Percentiles rank a stretch among this genome's conserved stretches.
Evolutionary conservation across 2,113 vertebrate genomes (phyloP).

Genomic region (Serilophus lunatus): DNA sequence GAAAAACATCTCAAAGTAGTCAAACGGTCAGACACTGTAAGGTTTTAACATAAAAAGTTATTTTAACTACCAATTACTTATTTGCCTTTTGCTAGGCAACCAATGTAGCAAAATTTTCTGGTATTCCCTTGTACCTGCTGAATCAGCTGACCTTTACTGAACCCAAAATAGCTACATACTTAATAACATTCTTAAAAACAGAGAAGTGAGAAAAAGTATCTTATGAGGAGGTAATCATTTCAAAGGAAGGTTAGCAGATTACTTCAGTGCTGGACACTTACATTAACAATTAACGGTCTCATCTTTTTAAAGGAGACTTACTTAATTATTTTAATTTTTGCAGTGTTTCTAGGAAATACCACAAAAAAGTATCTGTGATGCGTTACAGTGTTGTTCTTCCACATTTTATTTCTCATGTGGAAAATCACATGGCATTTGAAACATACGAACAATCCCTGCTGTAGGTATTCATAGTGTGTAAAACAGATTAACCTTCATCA

Average conservation of each 20-base stretch:
- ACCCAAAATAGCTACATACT: neutral
- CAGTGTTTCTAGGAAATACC: neutral
- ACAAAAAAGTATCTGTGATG: neutral
- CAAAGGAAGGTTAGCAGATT: neutral
- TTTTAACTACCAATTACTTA: neutral
- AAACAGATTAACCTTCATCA: neutral
- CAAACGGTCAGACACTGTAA: neutral
- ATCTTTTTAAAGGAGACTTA: neutral
- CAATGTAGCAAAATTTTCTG: neutral
- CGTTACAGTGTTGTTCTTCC: neutral
- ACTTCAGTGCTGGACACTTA: accelerated
- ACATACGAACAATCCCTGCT: neutral
- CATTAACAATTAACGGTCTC: neutral
- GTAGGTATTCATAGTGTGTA: neutral
- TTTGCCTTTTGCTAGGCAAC: neutral
- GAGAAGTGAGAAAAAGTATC: neutral
- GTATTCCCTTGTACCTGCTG: neutral
- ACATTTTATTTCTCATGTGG: neutral
- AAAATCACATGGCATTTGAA: neutral
- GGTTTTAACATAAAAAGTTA: neutral
- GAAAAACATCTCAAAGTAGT: neutral
- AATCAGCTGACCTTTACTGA: neutral
- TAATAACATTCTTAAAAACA: neutral
- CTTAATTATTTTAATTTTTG: no score
- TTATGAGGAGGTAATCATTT: neutral